A percentile compares a stretch with the other conserved stretches of the same genome.
These are phyloP conservation scores for Mus pahari DNA, from an alignment of 2,113 vertebrate species.

Conservation along the genomic window DNA sequence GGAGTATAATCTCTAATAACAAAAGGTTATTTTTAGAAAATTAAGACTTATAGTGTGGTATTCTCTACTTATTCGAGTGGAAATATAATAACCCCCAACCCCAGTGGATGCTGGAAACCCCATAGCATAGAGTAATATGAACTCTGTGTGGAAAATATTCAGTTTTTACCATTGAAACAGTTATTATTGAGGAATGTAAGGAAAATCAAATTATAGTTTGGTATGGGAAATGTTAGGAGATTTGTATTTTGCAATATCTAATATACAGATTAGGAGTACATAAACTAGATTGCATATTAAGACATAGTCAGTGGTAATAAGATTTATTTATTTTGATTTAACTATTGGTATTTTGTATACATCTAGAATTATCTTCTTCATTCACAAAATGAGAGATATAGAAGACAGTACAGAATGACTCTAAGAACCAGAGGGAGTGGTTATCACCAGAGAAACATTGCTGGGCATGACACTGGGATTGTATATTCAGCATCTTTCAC, in stretches of 20 bases:
- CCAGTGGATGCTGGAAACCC: neutral
- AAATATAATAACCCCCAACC: neutral
- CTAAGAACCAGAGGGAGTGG: neutral
- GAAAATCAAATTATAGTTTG: neutral
- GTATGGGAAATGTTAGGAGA: neutral
- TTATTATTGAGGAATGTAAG: neutral
- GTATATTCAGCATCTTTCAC: neutral
- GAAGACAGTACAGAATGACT: neutral
- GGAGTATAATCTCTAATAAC: neutral
- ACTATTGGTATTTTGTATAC: neutral
- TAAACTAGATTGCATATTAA: neutral
- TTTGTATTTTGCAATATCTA: neutral
- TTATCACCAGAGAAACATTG: neutral
- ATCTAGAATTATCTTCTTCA: neutral
- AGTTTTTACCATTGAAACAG: neutral
- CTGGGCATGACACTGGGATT: neutral
- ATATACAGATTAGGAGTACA: neutral
- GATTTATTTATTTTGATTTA: neutral
- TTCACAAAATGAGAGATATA: neutral
- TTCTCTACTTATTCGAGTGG: neutral
- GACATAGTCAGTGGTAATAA: neutral
- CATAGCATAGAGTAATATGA: neutral
- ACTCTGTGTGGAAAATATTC: neutral
- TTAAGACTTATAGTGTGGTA: neutral
- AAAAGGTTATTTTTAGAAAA: slow-evolving; percentile 51